Base-by-base conservation (phyloP, 2,888 invertebrate genomes). In the Ischnus inquisitorius region DNA sequence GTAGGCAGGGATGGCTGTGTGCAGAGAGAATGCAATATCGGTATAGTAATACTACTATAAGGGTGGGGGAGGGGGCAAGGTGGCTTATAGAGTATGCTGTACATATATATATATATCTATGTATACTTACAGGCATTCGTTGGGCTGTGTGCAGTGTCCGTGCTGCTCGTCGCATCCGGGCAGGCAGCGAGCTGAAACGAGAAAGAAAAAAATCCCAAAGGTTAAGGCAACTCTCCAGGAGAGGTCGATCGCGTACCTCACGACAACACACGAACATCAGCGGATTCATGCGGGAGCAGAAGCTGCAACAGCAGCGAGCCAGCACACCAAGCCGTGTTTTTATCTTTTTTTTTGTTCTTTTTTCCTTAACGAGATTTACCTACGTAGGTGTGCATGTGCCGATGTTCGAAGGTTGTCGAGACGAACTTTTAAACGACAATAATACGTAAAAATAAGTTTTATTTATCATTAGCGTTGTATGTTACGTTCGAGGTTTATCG, bases 91-190 rank as follows among this genome's bases (percentile, higher is more conserved):
- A 51, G 60, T 78, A 68, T 74, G 43, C 76, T 39, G 67, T 54
- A 46, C 64, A 54, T 57, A 14, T 67, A 57, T 22, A 34, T 60
- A 12, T 19, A 46, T 48, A 54, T 60, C 25, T 80, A 67, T 19
- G 34, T 57, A 94, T 95, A 98, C 98, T 98, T 96, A 98, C 98
- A 96, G 96, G 98, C 99, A 99, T 95, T 98, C 97, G 95, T 97
- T 97, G 93, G 99, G 99, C 94, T 96, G 96, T 93, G 95, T 96
- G 95, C 99, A 99, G 95, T 96, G 96, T 92, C 99, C 99, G 94
- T 98, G 97, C 93, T 96, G 96, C 90, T 96, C 95, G 94, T 98
- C 97, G 95, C 99, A 99, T 94, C 98, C 98, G 93, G 97, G 96
- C 94, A 97, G 95, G 95, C 99, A 99, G 92, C 97, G 96, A 92